Evolutionary conservation across 1,140 invertebrate species (phyloP), one percentile per base, ranked within the genome.

Genomic region (Brachionus sp.): DNA sequence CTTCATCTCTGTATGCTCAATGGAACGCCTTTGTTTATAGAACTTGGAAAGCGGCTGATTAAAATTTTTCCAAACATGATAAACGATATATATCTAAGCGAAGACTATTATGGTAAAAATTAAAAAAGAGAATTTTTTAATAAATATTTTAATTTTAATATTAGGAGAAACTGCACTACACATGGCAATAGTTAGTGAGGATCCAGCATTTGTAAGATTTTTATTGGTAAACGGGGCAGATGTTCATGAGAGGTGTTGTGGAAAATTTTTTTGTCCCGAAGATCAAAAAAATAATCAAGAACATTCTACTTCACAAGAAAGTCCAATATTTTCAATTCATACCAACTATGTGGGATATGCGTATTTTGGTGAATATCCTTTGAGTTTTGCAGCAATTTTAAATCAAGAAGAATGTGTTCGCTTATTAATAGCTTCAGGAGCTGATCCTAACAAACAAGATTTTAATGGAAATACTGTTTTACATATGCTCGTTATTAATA

Each of bases 281-380:
- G 97, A 99, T 89, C 96, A 98, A 89, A 98, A 98, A 89, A 92
- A 92, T 0, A 94, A 94, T 0, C 90, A 96, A 19, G 91, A 91
- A 0, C 16, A 73, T 88, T 94, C 92, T 0, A 87, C 94, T 0
- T 94, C 97, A 82, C 94, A 98, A 85, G 97, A 98, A 89, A 95
- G 93, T 91, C 94, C 97, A 19, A 93, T 93, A 85, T 91, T 98
- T 0, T 90, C 91, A 84, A 90, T 92, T 0, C 91, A 94, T 84
- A 98, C 96, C 9, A 95, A 97, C 90, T 99, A 98, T 88, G 92
- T 93, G 86, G 97, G 97, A 92, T 95, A 90, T 86, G 95, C 97
- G 0, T 98, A 98, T 88, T 98, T 96, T 94, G 97, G 97, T 39
- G 96, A 98, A 89, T 98, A 98, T 90, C 95, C 97, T 0, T 89